Evolutionary conservation across 1,140 invertebrate species (phyloP).

Genomic region (Brachionus sp.): DNA sequence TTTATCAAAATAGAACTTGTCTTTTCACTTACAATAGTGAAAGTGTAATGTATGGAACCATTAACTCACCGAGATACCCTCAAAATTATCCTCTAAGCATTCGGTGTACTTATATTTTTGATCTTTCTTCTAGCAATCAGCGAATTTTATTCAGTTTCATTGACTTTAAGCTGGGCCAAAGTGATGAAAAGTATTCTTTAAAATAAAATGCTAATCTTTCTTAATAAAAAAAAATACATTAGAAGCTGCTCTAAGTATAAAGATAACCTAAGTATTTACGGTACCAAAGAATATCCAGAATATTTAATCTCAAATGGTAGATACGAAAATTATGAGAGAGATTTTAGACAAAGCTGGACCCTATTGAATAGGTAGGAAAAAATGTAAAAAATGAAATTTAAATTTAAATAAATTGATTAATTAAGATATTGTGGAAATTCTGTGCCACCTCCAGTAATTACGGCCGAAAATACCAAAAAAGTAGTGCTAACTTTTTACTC

Average conservation of each 20-base stretch:
- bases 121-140: conserved; percentile 60
- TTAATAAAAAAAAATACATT: background rate
- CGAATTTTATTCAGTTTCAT: conserved; percentile 87
- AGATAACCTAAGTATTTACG: conserved; percentile 20
- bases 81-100: conserved; percentile 88
- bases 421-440: conserved; percentile 23
- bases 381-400: background rate
- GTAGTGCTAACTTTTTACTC: conserved; percentile 19
- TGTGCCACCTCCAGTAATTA: conserved; percentile 7
- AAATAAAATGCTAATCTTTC: background rate
- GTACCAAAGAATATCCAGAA: background rate
- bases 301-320: background rate
- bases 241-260: background rate
- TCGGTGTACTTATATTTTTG: conserved; percentile 84
- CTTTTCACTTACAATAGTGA: conserved; percentile 83
- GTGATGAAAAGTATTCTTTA: background rate
- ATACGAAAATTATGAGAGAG: background rate
- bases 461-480: conserved; percentile 26
- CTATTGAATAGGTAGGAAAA: background rate
- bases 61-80: conserved; percentile 91
- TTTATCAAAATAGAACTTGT: conserved; percentile 61
- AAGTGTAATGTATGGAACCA: conserved; percentile 77
- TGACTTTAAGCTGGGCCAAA: conserved; percentile 70
- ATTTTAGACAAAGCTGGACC: conserved; percentile 18
- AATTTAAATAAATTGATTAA: background rate